Evolutionary conservation across 2,113 vertebrate genomes (phyloP), one percentile per base, ranked within the genome.

Genomic region (Alaudala cheleensis): DNA sequence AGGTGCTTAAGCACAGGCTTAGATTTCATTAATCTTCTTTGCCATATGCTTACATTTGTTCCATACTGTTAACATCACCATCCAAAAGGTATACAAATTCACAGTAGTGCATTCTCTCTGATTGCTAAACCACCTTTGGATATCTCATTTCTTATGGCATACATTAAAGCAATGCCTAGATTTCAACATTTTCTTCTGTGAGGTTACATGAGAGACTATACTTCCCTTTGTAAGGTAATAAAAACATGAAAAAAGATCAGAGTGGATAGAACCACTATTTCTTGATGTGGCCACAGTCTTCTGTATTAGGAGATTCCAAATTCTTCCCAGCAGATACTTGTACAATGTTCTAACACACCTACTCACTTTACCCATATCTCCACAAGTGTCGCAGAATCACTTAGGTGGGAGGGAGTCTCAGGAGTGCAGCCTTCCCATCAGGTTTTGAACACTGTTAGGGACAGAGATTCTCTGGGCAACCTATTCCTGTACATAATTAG

Each of bases 1-100:
- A 73, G 58, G 71, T 73, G 47, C 51, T 83, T 86, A 86, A 86
- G 47, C 66, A 86, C 80, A 90, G 51, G 47, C 60, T 91, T 78
- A 57, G 34, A 47, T 71, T 47, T 84, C 47, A 81, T 84, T 70
- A 47, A 71, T 56, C 61, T 84, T 44, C 31, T 92, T 47, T 90
- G 51, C 54, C 58, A 88, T 62, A 70, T 51, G 44, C 37, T 76
- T 74, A 74, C 21, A 88, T 74, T 58, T 81, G 72, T 74, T 67
- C 69, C 57, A 29, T 60, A 19, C 14, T 19, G 25, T 22, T 53
- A 84, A n/a, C 13, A 42, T 47, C 33, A 50, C 24, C 4, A 73
- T n/a, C 19, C 65, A 74, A 81, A 72, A 86, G 31, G 34, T 50
- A 39, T 7, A 61, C 1, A 2, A 20, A 54, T 85, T 49, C 24